Percentiles rank a stretch among this genome's conserved stretches.
These are phyloP conservation scores for Mesoligia furuncula DNA, from an alignment of 2,888 invertebrate species.

Conservation along the genomic window DNA sequence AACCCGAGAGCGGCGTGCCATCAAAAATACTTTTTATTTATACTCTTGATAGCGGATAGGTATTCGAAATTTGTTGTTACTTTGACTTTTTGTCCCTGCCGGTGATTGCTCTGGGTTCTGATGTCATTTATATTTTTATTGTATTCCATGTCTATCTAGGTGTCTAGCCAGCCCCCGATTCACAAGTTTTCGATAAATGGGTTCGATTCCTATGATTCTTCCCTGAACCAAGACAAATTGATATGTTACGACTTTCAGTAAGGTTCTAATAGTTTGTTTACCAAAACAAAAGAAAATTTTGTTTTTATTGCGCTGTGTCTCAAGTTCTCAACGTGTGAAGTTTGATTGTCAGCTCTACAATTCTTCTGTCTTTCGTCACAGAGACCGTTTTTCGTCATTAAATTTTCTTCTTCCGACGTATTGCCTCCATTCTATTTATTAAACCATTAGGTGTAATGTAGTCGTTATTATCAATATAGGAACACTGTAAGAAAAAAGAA, in stretches of 20 bases:
- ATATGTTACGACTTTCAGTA: not conserved
- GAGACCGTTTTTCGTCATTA: not conserved
- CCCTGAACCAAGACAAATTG: not conserved
- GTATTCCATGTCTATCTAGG: constrained; percentile 11
- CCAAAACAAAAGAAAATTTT: not conserved
- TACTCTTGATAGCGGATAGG: constrained; percentile 53
- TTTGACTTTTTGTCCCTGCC: constrained; percentile 46
- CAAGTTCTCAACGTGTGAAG: not conserved
- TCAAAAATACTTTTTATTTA: constrained; percentile 69
- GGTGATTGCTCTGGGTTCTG: constrained; percentile 49
- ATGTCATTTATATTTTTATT: constrained; percentile 48
- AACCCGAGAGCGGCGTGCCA: constrained; percentile 75
- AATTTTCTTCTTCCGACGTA: not conserved
- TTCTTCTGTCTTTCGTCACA: not conserved
- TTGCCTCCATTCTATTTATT: not conserved
- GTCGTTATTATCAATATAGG: not conserved
- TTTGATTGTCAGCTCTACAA: not conserved
- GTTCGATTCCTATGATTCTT: not conserved
- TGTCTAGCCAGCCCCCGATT: constrained; percentile 11
- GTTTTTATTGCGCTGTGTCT: not conserved
- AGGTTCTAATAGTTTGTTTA: not conserved
- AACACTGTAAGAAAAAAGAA: not conserved
- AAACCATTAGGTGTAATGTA: not conserved
- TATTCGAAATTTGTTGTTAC: constrained; percentile 57
- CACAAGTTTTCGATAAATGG: not conserved